phyloP scores from a whole-genome alignment of 2,797 vertebrate genomes.

The Enteromius viviparus region DNA sequence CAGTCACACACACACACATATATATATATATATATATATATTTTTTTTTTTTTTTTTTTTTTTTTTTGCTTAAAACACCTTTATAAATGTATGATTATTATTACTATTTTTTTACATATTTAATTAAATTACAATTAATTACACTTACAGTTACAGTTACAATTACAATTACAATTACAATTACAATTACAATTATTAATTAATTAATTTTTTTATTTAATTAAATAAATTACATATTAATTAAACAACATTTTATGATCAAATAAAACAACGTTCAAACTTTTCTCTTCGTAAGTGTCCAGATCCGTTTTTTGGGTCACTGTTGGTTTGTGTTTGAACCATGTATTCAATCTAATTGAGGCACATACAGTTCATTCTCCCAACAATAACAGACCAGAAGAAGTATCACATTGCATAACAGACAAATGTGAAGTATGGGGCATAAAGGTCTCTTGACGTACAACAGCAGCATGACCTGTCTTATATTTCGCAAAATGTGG shows the following conservation, averaged over 20 bases:
- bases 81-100: background rate
- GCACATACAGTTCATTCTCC: constrained; percentile 14
- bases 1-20: too few relatives aligned
- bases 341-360: constrained; percentile 18
- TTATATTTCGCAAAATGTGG: constrained; percentile 34
- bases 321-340: constrained; percentile 15
- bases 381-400: constrained; percentile 35
- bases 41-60: background rate
- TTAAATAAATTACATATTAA: too few relatives aligned
- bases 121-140: too few relatives aligned
- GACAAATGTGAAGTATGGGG: constrained; percentile 32
- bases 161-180: too few relatives aligned
- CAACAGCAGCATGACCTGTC: constrained; percentile 30
- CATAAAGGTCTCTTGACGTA: constrained; percentile 28
- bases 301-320: background rate
- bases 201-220: too few relatives aligned
- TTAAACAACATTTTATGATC: background rate
- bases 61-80: background rate
- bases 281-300: background rate
- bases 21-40: too few relatives aligned
- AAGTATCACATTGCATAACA: constrained; percentile 22
- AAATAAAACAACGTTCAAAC: background rate
- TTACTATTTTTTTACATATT: too few relatives aligned
- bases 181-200: too few relatives aligned
- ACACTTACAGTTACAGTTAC: too few relatives aligned